Evolutionary conservation across 2,797 vertebrate species (phyloP), one percentile per base, ranked within the genome.

Genomic region (Distichodus sexfasciatus): DNA sequence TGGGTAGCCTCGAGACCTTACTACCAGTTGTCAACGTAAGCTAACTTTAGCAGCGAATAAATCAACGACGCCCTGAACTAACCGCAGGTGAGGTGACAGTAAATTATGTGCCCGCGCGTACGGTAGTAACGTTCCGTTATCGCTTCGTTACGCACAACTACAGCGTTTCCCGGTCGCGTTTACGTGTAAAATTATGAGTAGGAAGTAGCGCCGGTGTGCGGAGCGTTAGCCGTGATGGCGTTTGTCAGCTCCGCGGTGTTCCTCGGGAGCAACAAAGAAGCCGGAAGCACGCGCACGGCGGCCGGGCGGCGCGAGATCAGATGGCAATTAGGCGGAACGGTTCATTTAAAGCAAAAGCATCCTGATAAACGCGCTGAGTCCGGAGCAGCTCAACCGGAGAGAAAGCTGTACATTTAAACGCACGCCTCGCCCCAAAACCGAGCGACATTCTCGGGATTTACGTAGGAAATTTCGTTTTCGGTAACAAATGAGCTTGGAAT

Each of bases 261-360:
- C 53, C 38, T 29, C 29, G 76, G 65, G 78, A 79, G 75, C 79
- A 87, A 89, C 90, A 90, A 90, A 90, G 88, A 75, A 79, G 5
- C 44, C 10, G 40, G 73, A 71, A 79, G 77, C 3, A 1, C 17
- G 75, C 76, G 31, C 21, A 72, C 77, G 85, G 84, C 85, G 82
- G 84, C 69, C 70, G 12, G 1, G 23, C 60, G 33, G 0, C 4
- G 21, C 19, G 12, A 44, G 65, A 3, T 40, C 86, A 81, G 78
- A 68, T 82, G 66, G 47, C 31, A 75, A 23, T 51, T 65, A 68
- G 57, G 38, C 3, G 38, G 11, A 71, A 73, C 67, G 72, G 58
- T 66, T 69, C 35, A 81, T 70, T 84, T 58, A 75, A 80, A 80
- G 77, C 66, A 61, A 73, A 78, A 84, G 59, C 43, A 68, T 23